These are phyloP conservation scores for Phania funesta DNA, from an alignment of 2,888 invertebrate species.

Conservation along the genomic window DNA sequence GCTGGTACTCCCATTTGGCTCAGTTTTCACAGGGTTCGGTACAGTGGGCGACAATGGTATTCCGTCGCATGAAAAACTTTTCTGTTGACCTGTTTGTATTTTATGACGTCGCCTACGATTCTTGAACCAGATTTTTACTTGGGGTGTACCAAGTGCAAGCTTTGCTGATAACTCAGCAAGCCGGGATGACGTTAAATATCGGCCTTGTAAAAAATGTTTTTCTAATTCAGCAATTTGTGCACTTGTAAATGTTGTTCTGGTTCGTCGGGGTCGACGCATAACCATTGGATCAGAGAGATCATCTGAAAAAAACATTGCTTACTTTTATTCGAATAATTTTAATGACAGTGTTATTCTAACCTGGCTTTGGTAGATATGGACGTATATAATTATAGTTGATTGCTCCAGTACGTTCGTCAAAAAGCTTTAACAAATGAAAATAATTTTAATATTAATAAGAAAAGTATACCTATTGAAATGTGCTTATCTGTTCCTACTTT, in stretches of 20 bases:
- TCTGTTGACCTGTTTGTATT: constrained; percentile 72
- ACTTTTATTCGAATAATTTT: not conserved
- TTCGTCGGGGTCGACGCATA: constrained; percentile 74
- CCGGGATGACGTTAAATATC: constrained; percentile 73
- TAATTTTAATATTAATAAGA: not conserved
- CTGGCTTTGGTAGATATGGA: constrained; percentile 69
- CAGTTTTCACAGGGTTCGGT: constrained; percentile 29
- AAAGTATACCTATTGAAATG: no score
- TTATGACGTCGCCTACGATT: constrained; percentile 76
- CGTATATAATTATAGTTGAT: constrained; percentile 74
- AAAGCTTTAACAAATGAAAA: constrained; percentile 67
- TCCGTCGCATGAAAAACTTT: constrained; percentile 71
- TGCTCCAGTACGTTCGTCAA: constrained; percentile 73
- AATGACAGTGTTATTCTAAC: constrained; percentile 5
- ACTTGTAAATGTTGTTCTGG: constrained; percentile 75
- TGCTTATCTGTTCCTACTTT: no score
- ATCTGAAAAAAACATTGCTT: constrained; percentile 64
- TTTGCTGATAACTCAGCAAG: constrained; percentile 73
- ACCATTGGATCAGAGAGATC: constrained; percentile 72
- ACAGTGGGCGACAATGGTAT: constrained; percentile 72
- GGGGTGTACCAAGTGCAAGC: constrained; percentile 72
- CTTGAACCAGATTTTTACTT: constrained; percentile 76
- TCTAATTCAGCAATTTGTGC: constrained; percentile 74
- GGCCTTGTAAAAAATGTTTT: constrained; percentile 73
- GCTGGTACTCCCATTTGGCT: constrained; percentile 26